phyloP scores from a whole-genome alignment of 2,888 invertebrate species.

The Polyommatus iphigenia region DNA sequence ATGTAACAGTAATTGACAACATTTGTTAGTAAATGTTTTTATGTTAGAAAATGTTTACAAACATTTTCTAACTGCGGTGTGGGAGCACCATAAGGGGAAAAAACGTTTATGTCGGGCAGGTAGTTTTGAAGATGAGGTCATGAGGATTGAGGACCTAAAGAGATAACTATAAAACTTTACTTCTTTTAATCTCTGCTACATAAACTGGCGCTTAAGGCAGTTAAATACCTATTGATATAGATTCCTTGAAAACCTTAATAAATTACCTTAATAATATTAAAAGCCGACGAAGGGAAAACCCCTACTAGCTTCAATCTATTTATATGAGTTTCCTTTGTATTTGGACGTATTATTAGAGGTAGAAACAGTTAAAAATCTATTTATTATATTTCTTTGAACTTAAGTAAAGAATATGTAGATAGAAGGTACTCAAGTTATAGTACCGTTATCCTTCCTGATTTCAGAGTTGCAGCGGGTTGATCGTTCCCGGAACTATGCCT shows the following conservation, averaged over 20 bases:
- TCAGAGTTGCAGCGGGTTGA: too few relatives aligned
- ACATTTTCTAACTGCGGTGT: too few relatives aligned
- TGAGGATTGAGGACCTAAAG: not conserved
- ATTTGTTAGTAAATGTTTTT: too few relatives aligned
- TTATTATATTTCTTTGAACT: not conserved
- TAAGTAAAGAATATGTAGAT: too few relatives aligned
- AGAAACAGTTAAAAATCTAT: not conserved
- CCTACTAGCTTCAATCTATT: not conserved
- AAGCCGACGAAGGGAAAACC: not conserved
- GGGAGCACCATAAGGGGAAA: too few relatives aligned
- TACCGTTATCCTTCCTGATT: too few relatives aligned
- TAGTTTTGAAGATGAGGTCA: not conserved
- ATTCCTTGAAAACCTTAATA: not conserved
- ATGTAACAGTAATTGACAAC: too few relatives aligned
- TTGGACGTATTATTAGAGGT: not conserved
- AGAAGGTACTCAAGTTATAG: too few relatives aligned
- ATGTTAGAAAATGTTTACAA: too few relatives aligned
- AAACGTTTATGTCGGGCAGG: not conserved
- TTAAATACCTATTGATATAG: not conserved
- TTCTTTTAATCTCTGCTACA: not conserved
- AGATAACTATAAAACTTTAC: not conserved
- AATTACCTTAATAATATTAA: not conserved
- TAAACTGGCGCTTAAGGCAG: not conserved
- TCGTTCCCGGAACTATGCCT: too few relatives aligned
- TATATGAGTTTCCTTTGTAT: too few relatives aligned